A percentile compares a stretch with the other conserved stretches of the same genome.
Conservation (phyloP, 1,140 invertebrate genomes). For the Tribolium castaneum region DNA sequence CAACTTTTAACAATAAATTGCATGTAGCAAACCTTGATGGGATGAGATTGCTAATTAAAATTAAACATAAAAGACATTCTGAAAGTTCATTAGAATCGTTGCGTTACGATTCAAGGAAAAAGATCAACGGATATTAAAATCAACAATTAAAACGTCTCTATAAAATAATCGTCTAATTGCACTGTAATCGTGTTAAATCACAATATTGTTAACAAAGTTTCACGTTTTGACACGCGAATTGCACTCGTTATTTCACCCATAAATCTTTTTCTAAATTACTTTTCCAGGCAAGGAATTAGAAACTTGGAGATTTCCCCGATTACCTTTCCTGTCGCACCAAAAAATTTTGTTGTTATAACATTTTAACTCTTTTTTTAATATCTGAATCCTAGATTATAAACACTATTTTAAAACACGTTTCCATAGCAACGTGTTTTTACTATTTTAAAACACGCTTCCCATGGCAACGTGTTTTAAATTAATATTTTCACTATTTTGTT, state of each 20-base stretch:
- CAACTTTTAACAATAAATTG: not conserved
- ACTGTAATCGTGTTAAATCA: not conserved
- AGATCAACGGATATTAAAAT: not conserved
- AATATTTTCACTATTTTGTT: too few species aligned
- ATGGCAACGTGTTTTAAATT: too few species aligned
- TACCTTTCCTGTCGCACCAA: not conserved
- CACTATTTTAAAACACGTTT: too few species aligned
- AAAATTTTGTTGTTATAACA: too few species aligned
- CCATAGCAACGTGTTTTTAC: too few species aligned
- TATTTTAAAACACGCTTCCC: too few species aligned
- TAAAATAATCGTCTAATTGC: not conserved
- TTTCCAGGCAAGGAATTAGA: not conserved
- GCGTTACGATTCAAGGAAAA: not conserved
- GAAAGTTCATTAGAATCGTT: not conserved
- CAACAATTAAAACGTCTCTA: not conserved
- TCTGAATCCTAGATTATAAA: too few species aligned
- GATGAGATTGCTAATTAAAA: not conserved
- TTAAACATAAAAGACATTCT: not conserved
- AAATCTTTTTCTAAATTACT: not conserved
- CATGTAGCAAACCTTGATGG: not conserved
- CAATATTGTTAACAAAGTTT: not conserved
- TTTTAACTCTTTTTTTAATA: too few species aligned
- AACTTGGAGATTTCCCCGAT: not conserved
- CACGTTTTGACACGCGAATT: slow-evolving; percentile 13
- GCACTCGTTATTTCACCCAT: not conserved